These are phyloP conservation scores for Promerops cafer DNA, from an alignment of 2,113 vertebrate genomes.

Conservation along the genomic window DNA sequence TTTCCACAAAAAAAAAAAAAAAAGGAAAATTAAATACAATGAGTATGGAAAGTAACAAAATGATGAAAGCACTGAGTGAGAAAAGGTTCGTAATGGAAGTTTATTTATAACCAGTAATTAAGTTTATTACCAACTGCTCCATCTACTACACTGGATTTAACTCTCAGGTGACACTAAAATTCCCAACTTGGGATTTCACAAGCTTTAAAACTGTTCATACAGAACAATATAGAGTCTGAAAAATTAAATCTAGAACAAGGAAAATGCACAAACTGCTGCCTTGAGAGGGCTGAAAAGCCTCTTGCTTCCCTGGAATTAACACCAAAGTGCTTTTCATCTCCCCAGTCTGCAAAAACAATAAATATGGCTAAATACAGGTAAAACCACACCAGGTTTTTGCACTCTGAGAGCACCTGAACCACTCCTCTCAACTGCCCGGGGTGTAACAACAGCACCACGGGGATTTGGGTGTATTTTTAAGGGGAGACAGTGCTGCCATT, in stretches of 20 bases:
- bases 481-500: not conserved
- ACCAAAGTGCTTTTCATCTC: not conserved
- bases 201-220: not conserved
- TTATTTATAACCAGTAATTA: not conserved
- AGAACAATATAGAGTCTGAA: not conserved
- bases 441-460: accelerated
- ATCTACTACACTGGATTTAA: not conserved
- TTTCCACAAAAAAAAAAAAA: not conserved
- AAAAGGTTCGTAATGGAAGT: not conserved
- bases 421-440: not conserved
- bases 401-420: not conserved
- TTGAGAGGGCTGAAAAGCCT: not conserved
- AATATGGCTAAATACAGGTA: not conserved
- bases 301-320: not conserved
- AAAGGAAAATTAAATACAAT: not conserved
- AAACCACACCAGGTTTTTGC: not conserved
- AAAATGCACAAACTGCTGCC: not conserved
- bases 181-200: not conserved
- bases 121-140: not conserved
- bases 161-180: not conserved
- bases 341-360: not conserved
- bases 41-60: not conserved
- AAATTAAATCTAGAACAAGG: not conserved
- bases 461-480: not conserved
- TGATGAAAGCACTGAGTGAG: not conserved